Base-by-base conservation (phyloP, 1,140 invertebrate genomes). In the Spodoptera litura region DNA sequence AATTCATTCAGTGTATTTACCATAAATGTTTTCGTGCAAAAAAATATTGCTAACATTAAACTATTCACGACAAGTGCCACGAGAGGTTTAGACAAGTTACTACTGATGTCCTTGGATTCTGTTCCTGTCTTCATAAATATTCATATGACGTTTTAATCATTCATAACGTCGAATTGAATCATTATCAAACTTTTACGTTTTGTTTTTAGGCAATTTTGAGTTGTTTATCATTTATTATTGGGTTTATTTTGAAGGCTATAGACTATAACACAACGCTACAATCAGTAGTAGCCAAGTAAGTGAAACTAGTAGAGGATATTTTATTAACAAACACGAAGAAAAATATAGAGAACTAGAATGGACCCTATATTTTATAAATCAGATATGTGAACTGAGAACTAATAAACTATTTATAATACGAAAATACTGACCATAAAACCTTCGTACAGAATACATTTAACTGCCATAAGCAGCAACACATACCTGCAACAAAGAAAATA, bases 401-500 rank as follows among this genome's bases (percentile, higher is more conserved):
- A 20, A 20, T 20, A 20, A 20, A 20, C 20, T 20, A 20, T 0
- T 20, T 0, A 20, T 1, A 20, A 20, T 20, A 9, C 38, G 8
- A 44, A 4, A 44, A 9, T 44, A 44, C 38, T 44, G 38, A 44
- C 38, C 9, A 8, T 6, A 8, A 20, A 9, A 44, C 9, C 38
- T 44, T 44, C 38, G 2, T 8, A 44, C 38, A 4, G 4, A 15
- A 44, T 44, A 15, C 3, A 62, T 44, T 64, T 62, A 15, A 66
- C 62, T 9, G 25, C 3, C 62, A 38, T 49, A 20, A 66, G 15
- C 15, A 10, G 25, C 66, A n/a, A 31, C 25, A 70, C 66, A 70
- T 70, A 70, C 66, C 66, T 70, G 66, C 49, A 70, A 70, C 66
- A 70, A 70, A 70, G 0, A 70, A 70, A 49, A 70, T 31, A 58